Evolutionary conservation across 2,113 vertebrate species (phyloP), one percentile per base, ranked within the genome.

Genomic region (Pluvianellus socialis): DNA sequence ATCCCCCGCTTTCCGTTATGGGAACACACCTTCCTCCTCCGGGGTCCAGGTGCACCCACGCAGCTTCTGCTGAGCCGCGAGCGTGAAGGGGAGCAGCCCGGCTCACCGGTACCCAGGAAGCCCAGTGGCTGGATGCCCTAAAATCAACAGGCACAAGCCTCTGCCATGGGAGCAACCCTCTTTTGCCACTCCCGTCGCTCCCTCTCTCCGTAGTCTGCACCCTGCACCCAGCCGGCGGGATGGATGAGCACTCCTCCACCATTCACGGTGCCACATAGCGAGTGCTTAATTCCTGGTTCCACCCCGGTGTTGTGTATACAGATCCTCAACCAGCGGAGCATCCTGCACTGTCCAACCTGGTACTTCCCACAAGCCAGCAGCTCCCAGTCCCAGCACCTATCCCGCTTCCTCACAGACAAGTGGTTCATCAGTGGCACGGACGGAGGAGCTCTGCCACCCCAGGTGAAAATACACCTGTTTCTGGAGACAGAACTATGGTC

Each of bases 171-270:
- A 65, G 20, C 33, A 12, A 22, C 15, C 15, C 12, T 18, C 35
- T 40, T 42, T 74, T 1, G 0, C 17, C 3, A 0, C 30, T 74
- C 68, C 52, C 27, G 27, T 55, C 0, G 0, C 30, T 52, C 4
- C 4, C 45, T 65, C 61, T 79, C 30, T 49, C 58, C 42, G 1
- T 4, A 11, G 6, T 35, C 49, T 35, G 42, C 47, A 42, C 12
- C 33, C 49, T 35, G 42, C 47, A 42, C 12, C 33, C 45, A 22
- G 28, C 4, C 9, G 17, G 13, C 17, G 45, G 74, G 58, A 52
- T 27, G n/a, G 45, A 6, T 4, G 4, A 68, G 38, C 0, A 0
- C 18, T 45, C 56, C 49, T 52, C 45, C 30, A 6, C 21, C 71
- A 53, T n/a, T 19, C 0, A 1, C 0, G 5, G 33, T 94, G 79